Evolutionary conservation across 2,797 vertebrate genomes (phyloP).

Genomic region (Buphagus erythrorhynchus): DNA sequence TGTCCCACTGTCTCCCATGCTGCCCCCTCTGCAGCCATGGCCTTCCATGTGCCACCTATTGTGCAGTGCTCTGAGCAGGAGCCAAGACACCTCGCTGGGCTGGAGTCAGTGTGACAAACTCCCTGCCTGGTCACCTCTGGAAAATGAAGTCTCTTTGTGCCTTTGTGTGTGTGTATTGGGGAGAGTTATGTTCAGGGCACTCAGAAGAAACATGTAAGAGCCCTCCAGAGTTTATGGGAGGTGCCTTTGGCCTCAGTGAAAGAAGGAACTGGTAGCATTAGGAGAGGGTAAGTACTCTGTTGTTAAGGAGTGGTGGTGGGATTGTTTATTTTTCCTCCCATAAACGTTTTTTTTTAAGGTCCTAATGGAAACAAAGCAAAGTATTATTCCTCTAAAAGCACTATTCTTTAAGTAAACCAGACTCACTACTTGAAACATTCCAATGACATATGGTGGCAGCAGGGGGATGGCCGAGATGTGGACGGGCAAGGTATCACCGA

Average conservation of each 20-base stretch:
- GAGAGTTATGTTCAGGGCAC: constrained; percentile 37
- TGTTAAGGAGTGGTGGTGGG: constrained; percentile 68
- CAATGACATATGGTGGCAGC: constrained; percentile 64
- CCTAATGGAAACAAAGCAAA: constrained; percentile 70
- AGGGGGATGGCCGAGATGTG: not conserved
- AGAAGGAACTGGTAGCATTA: constrained; percentile 60
- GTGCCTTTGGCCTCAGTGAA: constrained; percentile 38
- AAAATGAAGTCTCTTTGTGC: not conserved
- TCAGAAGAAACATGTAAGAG: constrained; percentile 53
- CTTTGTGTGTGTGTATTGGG: not conserved
- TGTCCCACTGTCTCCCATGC: not conserved
- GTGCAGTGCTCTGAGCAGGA: not conserved
- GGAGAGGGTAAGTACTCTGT: constrained; percentile 66
- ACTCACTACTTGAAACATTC: constrained; percentile 72
- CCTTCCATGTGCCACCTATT: fast-evolving
- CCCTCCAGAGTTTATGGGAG: constrained; percentile 61
- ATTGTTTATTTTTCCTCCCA: constrained; percentile 74
- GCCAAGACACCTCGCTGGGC: not conserved
- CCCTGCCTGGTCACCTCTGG: not conserved
- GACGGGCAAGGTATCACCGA: not conserved
- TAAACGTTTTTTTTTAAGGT: constrained; percentile 63
- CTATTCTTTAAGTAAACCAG: constrained; percentile 71
- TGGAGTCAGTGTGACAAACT: not conserved
- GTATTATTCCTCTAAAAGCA: constrained; percentile 72
- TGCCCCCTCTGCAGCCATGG: not conserved